These are phyloP conservation scores for Neuroscelio doddi DNA, from an alignment of 2,888 invertebrate genomes.

Conservation along the genomic window DNA sequence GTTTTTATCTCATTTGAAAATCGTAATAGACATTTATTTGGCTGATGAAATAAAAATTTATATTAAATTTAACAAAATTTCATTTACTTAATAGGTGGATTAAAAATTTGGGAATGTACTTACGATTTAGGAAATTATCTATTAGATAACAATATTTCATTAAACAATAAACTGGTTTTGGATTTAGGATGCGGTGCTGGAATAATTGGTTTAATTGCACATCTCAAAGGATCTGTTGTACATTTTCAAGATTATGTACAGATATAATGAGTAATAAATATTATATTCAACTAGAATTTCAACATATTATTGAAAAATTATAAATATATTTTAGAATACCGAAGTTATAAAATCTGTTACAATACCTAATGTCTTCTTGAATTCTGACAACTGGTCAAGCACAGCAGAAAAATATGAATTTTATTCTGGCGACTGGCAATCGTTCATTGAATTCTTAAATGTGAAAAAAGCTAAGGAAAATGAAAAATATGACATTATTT, in stretches of 20 bases:
- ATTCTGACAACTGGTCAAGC: constrained; percentile 73
- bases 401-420: constrained; percentile 70
- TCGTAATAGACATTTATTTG: no score
- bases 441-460: constrained; percentile 73
- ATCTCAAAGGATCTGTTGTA: constrained; percentile 77
- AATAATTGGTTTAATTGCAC: constrained; percentile 86
- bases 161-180: constrained; percentile 77
- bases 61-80: constrained; percentile 17
- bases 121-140: constrained; percentile 84
- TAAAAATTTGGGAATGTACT: constrained; percentile 97
- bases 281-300: constrained; percentile 5
- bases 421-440: constrained; percentile 83
- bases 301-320: neutral
- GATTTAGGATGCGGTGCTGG: constrained; percentile 96
- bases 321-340: constrained; percentile 79
- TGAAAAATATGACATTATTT: constrained; percentile 84
- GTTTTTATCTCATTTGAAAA: constrained; percentile 8
- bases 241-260: constrained; percentile 97
- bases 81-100: constrained; percentile 81
- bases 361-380: constrained; percentile 85
- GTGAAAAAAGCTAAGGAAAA: constrained; percentile 60
- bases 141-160: constrained; percentile 66
- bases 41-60: constrained; percentile 11
- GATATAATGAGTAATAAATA: constrained; percentile 44
- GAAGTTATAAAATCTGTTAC: constrained; percentile 88